These are phyloP conservation scores for Siphamia tubifer DNA, from an alignment of 2,113 vertebrate species.

Conservation along the genomic window DNA sequence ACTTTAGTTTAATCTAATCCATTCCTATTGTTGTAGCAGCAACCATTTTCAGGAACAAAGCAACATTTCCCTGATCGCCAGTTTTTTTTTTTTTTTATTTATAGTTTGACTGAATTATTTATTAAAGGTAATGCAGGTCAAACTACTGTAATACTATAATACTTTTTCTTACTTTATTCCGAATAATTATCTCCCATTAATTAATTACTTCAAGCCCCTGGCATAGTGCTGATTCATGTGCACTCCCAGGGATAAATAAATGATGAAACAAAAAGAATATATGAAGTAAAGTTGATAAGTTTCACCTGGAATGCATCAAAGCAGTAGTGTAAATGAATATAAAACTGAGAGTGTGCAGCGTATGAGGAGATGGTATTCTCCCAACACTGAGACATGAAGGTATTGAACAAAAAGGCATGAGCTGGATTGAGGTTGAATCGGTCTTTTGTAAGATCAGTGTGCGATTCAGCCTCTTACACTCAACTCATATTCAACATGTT, in stretches of 20 bases:
- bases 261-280: too few species aligned
- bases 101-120: slow-evolving; percentile 3
- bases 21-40: too few species aligned
- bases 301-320: not conserved
- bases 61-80: too few species aligned
- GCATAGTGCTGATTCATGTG: not conserved
- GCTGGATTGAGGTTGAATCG: not conserved
- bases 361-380: too few species aligned
- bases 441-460: not conserved
- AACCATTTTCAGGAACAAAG: too few species aligned
- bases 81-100: too few species aligned
- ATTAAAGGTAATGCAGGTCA: not conserved
- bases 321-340: too few species aligned
- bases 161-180: not conserved
- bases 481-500: not conserved
- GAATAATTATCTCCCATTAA: slow-evolving; percentile 1
- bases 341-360: not conserved
- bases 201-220: not conserved
- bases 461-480: not conserved
- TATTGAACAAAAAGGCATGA: not conserved
- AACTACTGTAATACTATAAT: not conserved
- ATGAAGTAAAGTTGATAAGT: not conserved
- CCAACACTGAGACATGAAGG: too few species aligned
- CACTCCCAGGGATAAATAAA: not conserved
- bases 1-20: too few species aligned